Percentiles rank a stretch among this genome's conserved stretches.
Evolutionary conservation across 1,140 invertebrate species (phyloP).

Genomic region (Archivesica marissinica): DNA sequence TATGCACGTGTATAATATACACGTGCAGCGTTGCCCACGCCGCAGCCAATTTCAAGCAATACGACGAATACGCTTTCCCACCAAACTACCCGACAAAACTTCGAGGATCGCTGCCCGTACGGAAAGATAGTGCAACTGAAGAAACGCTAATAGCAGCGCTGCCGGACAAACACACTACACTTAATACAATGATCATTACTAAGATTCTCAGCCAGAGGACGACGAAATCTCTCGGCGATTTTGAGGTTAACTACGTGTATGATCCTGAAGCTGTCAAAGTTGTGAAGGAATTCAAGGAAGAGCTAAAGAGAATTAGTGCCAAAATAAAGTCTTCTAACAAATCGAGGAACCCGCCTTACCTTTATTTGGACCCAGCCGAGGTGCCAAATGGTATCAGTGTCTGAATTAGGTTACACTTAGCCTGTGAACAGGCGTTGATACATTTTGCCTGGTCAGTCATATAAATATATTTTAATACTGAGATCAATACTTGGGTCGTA

Average conservation of each 20-base stretch:
- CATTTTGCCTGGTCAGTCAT: too few species aligned
- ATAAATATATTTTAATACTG: too few species aligned
- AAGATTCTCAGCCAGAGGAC: slow-evolving; percentile 81
- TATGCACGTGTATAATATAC: slow-evolving; percentile 81
- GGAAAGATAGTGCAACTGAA: slow-evolving; percentile 75
- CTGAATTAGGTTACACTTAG: slow-evolving; percentile 1
- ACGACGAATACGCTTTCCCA: slow-evolving; percentile 82
- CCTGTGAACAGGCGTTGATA: too few species aligned
- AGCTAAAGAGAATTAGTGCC: slow-evolving; percentile 40
- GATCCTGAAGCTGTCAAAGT: slow-evolving; percentile 79
- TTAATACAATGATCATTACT: slow-evolving; percentile 82
- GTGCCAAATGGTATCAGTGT: slow-evolving; percentile 45
- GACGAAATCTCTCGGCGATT: slow-evolving; percentile 82
- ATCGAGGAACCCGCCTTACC: slow-evolving; percentile 17
- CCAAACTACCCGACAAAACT: slow-evolving; percentile 84
- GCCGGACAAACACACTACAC: slow-evolving; percentile 79
- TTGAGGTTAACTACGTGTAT: slow-evolving; percentile 83
- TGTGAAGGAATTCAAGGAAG: slow-evolving; percentile 66
- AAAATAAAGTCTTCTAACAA: slow-evolving; percentile 39
- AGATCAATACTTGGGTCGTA: too few species aligned
- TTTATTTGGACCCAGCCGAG: slow-evolving; percentile 22
- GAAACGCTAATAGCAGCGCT: slow-evolving; percentile 77
- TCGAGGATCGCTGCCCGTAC: slow-evolving; percentile 76
- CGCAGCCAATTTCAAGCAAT: slow-evolving; percentile 83
- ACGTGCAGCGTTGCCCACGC: slow-evolving; percentile 84